Evolutionary conservation across 2,113 vertebrate genomes (phyloP).

Genomic region (Silurus meridionalis): DNA sequence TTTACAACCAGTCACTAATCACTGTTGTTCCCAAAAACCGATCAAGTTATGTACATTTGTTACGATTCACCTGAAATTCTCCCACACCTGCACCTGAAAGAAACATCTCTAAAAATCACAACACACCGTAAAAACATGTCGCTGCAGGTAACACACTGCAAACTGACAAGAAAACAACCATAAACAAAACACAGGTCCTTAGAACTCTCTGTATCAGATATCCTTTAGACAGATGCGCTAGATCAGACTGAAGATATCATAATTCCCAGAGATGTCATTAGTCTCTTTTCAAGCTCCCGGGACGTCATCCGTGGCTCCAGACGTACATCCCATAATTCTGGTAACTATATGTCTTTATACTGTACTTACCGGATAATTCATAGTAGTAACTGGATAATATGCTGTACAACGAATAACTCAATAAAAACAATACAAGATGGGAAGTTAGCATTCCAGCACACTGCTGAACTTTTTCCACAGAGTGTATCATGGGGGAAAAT

Average conservation of each 20-base stretch:
- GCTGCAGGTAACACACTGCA: neutral
- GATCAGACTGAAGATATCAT: neutral
- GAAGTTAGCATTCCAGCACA: neutral
- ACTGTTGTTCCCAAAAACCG: neutral
- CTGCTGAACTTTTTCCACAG: neutral
- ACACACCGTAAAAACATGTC: neutral
- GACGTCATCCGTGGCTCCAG: neutral
- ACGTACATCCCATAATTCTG: neutral
- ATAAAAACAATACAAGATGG: neutral
- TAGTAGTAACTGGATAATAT: neutral
- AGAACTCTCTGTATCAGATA: neutral
- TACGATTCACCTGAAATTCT: neutral
- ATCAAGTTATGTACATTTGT: neutral
- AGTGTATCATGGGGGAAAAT: neutral
- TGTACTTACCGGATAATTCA: conserved; percentile 15
- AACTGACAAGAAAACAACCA: neutral
- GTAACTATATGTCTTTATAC: conserved; percentile 1
- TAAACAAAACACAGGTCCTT: neutral
- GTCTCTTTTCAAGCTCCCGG: neutral
- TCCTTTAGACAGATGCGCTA: neutral
- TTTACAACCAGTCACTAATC: no score
- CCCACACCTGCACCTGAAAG: neutral
- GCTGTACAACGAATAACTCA: neutral
- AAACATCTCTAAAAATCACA: neutral
- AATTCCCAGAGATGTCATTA: neutral